Conservation (phyloP, 2,888 invertebrate species). For the Drosophila helvetica region DNA sequence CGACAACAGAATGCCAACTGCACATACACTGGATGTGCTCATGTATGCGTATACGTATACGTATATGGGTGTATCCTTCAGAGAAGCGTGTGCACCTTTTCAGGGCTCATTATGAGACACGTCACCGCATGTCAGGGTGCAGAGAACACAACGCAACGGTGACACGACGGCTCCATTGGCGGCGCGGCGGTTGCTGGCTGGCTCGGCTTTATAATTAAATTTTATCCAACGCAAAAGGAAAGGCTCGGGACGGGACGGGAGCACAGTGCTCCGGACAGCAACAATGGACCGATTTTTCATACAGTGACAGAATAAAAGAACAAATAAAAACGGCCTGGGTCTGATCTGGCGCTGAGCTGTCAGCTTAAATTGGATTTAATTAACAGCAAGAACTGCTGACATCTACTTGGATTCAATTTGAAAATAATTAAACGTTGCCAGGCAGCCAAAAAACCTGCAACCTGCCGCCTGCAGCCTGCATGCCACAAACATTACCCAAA, state of each 20-base stretch:
- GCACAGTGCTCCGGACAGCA: conserved; percentile 6
- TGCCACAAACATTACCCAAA: neutral
- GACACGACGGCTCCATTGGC: conserved; percentile 5
- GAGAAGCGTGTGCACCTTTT: conserved; percentile 3
- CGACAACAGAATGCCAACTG: conserved; percentile 35
- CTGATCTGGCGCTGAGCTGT: conserved; percentile 26
- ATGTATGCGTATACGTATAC: neutral
- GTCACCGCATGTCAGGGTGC: conserved; percentile 42
- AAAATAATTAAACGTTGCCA: conserved; percentile 38
- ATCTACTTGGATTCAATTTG: conserved; percentile 44
- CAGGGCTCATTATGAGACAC: conserved; percentile 37
- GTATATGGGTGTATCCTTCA: no score
- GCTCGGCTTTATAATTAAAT: conserved; percentile 46
- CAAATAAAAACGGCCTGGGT: conserved; percentile 6
- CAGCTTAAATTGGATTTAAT: conserved; percentile 51
- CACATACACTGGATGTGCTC: neutral
- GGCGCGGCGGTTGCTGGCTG: conserved; percentile 13
- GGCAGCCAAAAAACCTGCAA: conserved; percentile 10
- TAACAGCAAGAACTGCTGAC: conserved; percentile 42
- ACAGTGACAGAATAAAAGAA: conserved; percentile 8
- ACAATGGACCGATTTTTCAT: conserved; percentile 35
- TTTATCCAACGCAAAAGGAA: conserved; percentile 23
- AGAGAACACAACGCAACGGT: neutral
- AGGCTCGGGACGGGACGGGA: conserved; percentile 17
- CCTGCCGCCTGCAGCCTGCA: neutral